A percentile compares a stretch with the other conserved stretches of the same genome.
phyloP scores from a whole-genome alignment of 2,113 vertebrate genomes.

The Pangasianodon gigas region DNA sequence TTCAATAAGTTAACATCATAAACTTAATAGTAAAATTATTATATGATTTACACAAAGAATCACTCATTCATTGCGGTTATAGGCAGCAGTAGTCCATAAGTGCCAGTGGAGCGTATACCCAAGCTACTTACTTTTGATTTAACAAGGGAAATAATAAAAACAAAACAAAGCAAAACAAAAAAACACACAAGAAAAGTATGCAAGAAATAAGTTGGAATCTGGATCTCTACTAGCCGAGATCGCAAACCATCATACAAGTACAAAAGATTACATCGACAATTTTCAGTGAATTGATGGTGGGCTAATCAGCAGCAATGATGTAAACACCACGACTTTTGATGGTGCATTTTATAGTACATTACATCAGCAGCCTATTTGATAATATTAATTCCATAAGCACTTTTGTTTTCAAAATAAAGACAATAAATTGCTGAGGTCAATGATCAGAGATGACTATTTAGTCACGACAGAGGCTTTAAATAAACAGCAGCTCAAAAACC shows the following conservation, averaged over 20 bases:
- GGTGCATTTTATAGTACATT: slow-evolving; percentile 12
- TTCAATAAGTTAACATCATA: slow-evolving; percentile 10
- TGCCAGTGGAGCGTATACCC: background rate
- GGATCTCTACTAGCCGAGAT: background rate
- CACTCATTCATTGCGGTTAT: slow-evolving; percentile 17
- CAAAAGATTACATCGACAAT: background rate
- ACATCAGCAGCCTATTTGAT: slow-evolving; percentile 26
- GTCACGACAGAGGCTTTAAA: background rate
- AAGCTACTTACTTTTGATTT: background rate
- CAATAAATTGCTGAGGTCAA: background rate
- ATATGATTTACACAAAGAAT: slow-evolving; percentile 15
- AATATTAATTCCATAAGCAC: slow-evolving; percentile 11
- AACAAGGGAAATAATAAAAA: background rate
- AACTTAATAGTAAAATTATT: background rate
- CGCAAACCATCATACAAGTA: background rate
- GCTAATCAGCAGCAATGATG: slow-evolving; percentile 32
- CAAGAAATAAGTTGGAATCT: background rate
- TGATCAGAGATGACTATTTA: background rate
- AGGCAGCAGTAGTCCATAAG: slow-evolving; percentile 5
- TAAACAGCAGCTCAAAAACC: background rate
- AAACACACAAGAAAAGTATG: background rate
- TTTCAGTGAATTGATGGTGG: background rate
- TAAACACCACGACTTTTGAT: slow-evolving; percentile 42
- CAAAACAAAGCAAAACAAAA: background rate
- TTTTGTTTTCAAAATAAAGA: background rate